Conservation (phyloP, 1,140 invertebrate species). For the Lucilia cuprina region DNA sequence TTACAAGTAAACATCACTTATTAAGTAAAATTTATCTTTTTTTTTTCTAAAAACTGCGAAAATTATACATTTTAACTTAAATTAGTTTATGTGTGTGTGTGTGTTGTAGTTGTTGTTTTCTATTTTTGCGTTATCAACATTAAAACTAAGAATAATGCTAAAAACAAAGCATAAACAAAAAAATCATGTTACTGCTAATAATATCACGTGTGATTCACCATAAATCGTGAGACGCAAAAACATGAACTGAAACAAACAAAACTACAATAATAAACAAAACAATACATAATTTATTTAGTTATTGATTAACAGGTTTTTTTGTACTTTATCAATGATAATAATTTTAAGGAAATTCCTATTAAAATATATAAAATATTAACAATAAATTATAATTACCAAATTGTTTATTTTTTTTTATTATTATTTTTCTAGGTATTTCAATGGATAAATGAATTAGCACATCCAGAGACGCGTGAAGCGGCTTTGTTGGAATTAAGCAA, state of each 20-base stretch:
- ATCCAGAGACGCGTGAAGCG: conserved; percentile 93
- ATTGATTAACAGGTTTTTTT: neutral
- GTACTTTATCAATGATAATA: neutral
- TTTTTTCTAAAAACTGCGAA: too few species aligned
- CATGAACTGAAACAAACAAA: neutral
- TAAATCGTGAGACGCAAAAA: neutral
- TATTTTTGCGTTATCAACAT: neutral
- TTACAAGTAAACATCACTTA: too few species aligned
- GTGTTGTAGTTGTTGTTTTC: too few species aligned
- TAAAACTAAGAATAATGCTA: neutral
- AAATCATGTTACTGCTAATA: neutral
- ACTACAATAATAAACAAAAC: neutral
- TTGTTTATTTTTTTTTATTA: conserved; percentile 10
- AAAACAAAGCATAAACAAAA: neutral
- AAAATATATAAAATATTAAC: neutral
- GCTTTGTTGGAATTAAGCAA: conserved; percentile 96
- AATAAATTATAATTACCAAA: neutral
- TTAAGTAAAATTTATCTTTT: too few species aligned
- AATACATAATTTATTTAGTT: neutral
- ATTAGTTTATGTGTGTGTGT: too few species aligned
- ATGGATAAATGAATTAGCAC: conserved; percentile 89
- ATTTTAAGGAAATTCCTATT: neutral
- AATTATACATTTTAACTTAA: too few species aligned
- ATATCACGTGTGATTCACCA: conserved; percentile 6
- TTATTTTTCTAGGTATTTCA: conserved; percentile 56